Evolutionary conservation across 2,888 invertebrate species (phyloP).

Genomic region (Drosophila neonasuta): DNA sequence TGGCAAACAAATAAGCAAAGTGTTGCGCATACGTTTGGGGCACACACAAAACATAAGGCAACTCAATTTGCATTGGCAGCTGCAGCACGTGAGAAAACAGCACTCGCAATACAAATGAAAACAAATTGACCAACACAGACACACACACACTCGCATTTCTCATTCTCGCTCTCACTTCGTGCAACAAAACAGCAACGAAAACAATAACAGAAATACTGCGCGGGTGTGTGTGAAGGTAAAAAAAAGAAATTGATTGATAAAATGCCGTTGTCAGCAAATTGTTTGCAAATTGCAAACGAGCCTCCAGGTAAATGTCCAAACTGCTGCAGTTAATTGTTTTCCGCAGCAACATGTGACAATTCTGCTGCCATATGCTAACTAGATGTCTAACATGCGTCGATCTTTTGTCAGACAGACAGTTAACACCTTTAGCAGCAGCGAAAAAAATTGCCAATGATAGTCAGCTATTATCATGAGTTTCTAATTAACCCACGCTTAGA

Average conservation of each 20-base stretch:
- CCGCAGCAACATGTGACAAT: slow-evolving; percentile 7
- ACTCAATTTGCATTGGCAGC: slow-evolving; percentile 66
- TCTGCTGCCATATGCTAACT: background rate
- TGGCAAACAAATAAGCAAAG: slow-evolving; percentile 64
- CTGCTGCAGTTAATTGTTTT: slow-evolving; percentile 55
- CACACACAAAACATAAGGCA: slow-evolving; percentile 38
- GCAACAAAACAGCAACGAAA: slow-evolving; percentile 7
- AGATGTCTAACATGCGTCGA: slow-evolving; percentile 4
- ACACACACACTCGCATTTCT: background rate
- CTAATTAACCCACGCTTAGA: slow-evolving; percentile 15
- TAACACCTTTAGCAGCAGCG: slow-evolving; percentile 20
- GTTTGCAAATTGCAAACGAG: slow-evolving; percentile 39
- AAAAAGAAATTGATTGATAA: slow-evolving; percentile 54
- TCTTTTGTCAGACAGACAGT: slow-evolving; percentile 1
- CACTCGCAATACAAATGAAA: slow-evolving; percentile 23
- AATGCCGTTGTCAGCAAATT: slow-evolving; percentile 47
- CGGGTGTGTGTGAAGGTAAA: slow-evolving; percentile 12
- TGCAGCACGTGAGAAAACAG: slow-evolving; percentile 67
- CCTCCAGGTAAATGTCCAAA: slow-evolving; percentile 30
- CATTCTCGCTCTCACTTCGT: background rate
- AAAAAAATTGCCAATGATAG: background rate
- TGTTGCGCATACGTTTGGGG: slow-evolving; percentile 20
- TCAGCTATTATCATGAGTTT: background rate
- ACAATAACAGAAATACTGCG: slow-evolving; percentile 14
- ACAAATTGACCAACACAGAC: slow-evolving; percentile 29